A percentile compares a stretch with the other conserved stretches of the same genome.
These are phyloP conservation scores for Meteorus cinctellus DNA, from an alignment of 2,888 invertebrate species.

Conservation along the genomic window DNA sequence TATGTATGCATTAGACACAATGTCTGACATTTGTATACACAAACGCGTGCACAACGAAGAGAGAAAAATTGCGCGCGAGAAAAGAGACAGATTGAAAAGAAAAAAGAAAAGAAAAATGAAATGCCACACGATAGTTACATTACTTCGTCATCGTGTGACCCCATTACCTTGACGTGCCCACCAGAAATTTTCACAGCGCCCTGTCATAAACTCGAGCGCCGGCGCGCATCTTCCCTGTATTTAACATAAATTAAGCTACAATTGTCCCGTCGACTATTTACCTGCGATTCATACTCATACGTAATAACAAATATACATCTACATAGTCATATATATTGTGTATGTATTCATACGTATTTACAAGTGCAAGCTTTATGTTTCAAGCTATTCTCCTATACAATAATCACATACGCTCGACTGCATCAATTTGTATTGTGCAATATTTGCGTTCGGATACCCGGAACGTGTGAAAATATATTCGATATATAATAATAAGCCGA, in stretches of 20 bases:
- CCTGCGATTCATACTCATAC: constrained; percentile 1
- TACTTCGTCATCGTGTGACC: constrained; percentile 47
- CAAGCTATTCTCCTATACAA: constrained; percentile 12
- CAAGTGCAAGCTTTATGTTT: background rate
- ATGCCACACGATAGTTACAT: constrained; percentile 41
- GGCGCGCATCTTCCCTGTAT: constrained; percentile 54
- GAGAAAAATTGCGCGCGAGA: background rate
- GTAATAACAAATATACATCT: constrained; percentile 1
- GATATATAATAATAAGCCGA: background rate
- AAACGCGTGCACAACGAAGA: background rate
- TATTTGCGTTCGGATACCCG: constrained; percentile 13
- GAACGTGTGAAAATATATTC: constrained; percentile 3
- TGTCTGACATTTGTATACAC: constrained; percentile 34
- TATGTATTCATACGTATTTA: background rate
- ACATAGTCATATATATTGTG: background rate
- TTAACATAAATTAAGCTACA: constrained; percentile 55
- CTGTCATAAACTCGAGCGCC: constrained; percentile 62
- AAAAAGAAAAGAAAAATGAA: constrained; percentile 42
- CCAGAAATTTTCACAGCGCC: constrained; percentile 56
- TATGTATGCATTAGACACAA: constrained; percentile 32
- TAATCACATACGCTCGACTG: constrained; percentile 13
- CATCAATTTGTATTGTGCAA: constrained; percentile 36
- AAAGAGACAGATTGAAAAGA: constrained; percentile 24
- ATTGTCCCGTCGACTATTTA: constrained; percentile 47
- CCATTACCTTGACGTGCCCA: constrained; percentile 64